Percentiles rank a stretch among this genome's conserved stretches.
Conservation (phyloP, 2,113 vertebrate species). For the Gasterosteus aculeatus region DNA sequence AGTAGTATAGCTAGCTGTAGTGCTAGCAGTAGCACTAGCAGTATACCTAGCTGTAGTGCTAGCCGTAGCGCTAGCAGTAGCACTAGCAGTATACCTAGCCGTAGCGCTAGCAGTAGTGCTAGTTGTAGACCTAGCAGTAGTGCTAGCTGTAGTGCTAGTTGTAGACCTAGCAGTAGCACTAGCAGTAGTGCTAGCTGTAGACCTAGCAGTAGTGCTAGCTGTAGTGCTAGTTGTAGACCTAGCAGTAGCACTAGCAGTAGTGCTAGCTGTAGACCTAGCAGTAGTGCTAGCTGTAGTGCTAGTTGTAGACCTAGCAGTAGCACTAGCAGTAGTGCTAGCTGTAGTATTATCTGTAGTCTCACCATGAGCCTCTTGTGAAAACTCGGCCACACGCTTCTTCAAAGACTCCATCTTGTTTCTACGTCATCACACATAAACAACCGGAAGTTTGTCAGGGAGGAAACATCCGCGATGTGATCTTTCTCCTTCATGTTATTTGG, state of each 20-base stretch:
- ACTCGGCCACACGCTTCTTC: constrained; percentile 64
- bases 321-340: not conserved
- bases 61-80: too few relatives aligned
- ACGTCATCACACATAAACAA: constrained; percentile 7
- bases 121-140: too few relatives aligned
- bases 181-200: not conserved
- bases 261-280: not conserved
- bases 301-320: not conserved
- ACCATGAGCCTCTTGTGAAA: constrained; percentile 80
- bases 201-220: not conserved
- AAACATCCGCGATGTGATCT: not conserved
- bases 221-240: not conserved
- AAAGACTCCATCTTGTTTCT: constrained; percentile 61
- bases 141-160: not conserved
- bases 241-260: not conserved
- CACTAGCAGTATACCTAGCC: too few relatives aligned
- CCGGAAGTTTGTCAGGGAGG: not conserved
- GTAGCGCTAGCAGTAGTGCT: too few relatives aligned
- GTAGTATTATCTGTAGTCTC: constrained; percentile 14
- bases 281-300: not conserved
- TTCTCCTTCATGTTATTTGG: too few relatives aligned
- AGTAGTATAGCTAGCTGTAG: too few relatives aligned
- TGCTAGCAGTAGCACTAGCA: not conserved
- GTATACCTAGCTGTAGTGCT: too few relatives aligned
- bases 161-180: not conserved